Percentiles rank a stretch among this genome's conserved stretches.
phyloP scores from a whole-genome alignment of 2,888 invertebrate genomes.

The Metalampra italica region DNA sequence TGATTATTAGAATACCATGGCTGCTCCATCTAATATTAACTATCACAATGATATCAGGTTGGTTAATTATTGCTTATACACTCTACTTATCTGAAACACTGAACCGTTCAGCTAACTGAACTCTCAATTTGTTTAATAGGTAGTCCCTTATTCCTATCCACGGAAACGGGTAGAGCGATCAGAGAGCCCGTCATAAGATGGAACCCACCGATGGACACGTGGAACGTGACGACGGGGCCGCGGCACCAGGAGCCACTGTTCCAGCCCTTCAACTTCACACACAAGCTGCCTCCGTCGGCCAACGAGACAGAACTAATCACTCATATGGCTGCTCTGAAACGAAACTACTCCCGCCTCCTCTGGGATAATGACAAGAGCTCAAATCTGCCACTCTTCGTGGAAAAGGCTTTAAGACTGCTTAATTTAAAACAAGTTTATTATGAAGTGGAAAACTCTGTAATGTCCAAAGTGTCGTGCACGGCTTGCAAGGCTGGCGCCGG shows the following conservation, averaged over 20 bases:
- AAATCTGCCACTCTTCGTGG: constrained; percentile 87
- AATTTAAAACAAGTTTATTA: constrained; percentile 90
- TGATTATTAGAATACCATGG: constrained; percentile 71
- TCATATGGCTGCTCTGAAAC: constrained; percentile 62
- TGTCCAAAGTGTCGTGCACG: constrained; percentile 94
- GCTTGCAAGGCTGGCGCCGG: constrained; percentile 94
- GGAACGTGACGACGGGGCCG: constrained; percentile 63
- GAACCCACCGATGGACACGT: constrained; percentile 67
- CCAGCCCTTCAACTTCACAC: constrained; percentile 64
- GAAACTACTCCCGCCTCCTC: constrained; percentile 79
- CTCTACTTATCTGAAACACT: not conserved
- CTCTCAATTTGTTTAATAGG: constrained; percentile 34
- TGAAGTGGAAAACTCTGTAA: constrained; percentile 94
- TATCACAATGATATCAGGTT: constrained; percentile 52
- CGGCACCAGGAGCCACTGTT: constrained; percentile 64
- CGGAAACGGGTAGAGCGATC: constrained; percentile 41
- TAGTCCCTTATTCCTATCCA: constrained; percentile 62
- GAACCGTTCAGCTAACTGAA: not conserved
- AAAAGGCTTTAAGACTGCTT: constrained; percentile 88
- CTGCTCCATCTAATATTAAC: constrained; percentile 39
- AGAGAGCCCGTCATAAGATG: constrained; percentile 63
- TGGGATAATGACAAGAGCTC: constrained; percentile 86
- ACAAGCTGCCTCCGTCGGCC: constrained; percentile 71
- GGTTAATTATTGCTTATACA: constrained; percentile 12
- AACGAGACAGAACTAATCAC: constrained; percentile 69